phyloP scores from a whole-genome alignment of 2,888 invertebrate species.

The Buathra laborator region DNA sequence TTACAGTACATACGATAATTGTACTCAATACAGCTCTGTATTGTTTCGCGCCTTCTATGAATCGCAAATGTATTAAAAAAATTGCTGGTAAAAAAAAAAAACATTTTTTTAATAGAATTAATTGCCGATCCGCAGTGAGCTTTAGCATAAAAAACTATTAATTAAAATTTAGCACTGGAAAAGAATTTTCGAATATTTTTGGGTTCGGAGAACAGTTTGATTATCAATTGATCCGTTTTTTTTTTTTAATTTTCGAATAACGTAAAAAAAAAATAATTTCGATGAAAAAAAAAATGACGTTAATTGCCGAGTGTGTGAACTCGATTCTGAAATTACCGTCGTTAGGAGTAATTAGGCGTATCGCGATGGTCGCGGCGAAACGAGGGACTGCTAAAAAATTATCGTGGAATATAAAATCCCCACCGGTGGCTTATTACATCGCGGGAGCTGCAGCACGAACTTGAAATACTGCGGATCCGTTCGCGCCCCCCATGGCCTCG shows the following conservation, averaged over 20 bases:
- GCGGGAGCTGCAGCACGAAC: conserved; percentile 18
- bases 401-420: conserved; percentile 3
- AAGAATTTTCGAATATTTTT: too few species aligned
- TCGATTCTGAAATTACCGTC: conserved; percentile 66
- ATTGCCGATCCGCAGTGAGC: too few species aligned
- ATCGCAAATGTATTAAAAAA: too few species aligned
- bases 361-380: conserved; percentile 63
- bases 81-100: too few species aligned
- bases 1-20: not conserved
- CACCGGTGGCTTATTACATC: conserved; percentile 17
- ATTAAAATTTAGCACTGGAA: too few species aligned
- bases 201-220: too few species aligned
- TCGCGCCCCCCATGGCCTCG: conserved; percentile 31
- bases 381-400: conserved; percentile 29
- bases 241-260: not conserved
- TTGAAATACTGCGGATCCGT: conserved; percentile 13
- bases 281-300: not conserved
- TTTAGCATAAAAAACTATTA: too few species aligned
- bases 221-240: too few species aligned
- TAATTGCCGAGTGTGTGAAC: not conserved
- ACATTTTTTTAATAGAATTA: too few species aligned
- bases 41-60: too few species aligned
- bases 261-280: not conserved
- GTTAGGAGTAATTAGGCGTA: conserved; percentile 71
- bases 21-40: too few species aligned